Base-by-base conservation (phyloP, 2,888 invertebrate species). In the Brenthis hecate region DNA sequence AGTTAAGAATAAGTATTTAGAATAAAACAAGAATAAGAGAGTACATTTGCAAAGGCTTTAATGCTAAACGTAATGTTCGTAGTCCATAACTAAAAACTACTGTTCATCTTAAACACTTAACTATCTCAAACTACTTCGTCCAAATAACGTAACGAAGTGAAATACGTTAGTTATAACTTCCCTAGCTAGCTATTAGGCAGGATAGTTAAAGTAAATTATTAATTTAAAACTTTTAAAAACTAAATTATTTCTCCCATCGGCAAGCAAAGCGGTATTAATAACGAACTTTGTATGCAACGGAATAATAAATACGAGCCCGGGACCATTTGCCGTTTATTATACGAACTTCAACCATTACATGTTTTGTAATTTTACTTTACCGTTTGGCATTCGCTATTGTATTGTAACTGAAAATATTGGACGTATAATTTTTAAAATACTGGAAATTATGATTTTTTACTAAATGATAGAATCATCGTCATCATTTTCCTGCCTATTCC, bases 271-370 rank as follows among this genome's bases (percentile, higher is more conserved):
- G 61, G 14, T 58, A 48, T 47, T 54, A 66, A 32, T 61, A 61
- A 55, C 32, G 19, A 64, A 68, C 54, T 68, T 64, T 65, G 28
- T 56, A 64, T 54, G 48, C 54, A 16, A 54, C 50, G 36, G 60
- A 51, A 57, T 55, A 68, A 54, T 51, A 65, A 69, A 60, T 56
- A 55, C 50, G 60, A 69, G 55, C 54, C 43, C 23, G 48, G 23
- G 60, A 69, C 55, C 55, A 56, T 69, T 69, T 69, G 65, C 48
- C 55, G 53, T 68, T 64, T 57, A 68, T 68, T 55, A 55, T 48
- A 36, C 32, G 58, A 68, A 63, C 53, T 68, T 68, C 54, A 23
- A 48, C 64, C 57, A 58, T 68, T 48, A 32, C 47, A 53, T 54
- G 63, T 57, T 64, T 19, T 53, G 54, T 51, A 56, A 36, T 13